phyloP scores from a whole-genome alignment of 2,113 vertebrate species.

The Ammospiza nelsoni region DNA sequence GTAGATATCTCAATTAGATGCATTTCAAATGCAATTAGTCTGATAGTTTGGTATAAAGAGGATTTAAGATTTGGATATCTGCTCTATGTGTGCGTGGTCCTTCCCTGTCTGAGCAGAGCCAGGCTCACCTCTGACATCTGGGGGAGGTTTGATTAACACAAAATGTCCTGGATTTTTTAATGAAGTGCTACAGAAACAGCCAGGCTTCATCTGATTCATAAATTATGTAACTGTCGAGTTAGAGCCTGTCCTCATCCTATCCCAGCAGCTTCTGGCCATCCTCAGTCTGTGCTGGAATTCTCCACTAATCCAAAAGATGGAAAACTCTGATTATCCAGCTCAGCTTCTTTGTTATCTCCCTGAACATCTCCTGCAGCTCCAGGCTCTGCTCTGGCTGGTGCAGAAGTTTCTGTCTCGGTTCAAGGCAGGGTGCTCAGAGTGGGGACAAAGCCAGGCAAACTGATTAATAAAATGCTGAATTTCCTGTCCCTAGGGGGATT shows the following conservation, averaged over 20 bases:
- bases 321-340: not conserved
- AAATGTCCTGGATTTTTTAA: not conserved
- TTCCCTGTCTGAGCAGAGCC: not conserved
- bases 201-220: not conserved
- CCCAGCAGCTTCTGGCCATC: not conserved
- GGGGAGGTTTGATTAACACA: not conserved
- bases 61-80: not conserved
- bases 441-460: slow-evolving; percentile 8
- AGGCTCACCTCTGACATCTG: not conserved
- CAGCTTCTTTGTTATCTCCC: not conserved
- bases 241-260: not conserved
- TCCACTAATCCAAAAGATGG: not conserved
- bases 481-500: slow-evolving; percentile 42
- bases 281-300: not conserved
- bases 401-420: not conserved
- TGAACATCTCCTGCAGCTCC: not conserved
- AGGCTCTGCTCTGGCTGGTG: not conserved
- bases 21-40: not conserved
- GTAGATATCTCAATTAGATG: not conserved
- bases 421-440: not conserved
- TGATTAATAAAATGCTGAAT: slow-evolving; percentile 23
- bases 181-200: not conserved
- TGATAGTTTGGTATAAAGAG: not conserved
- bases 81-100: accelerated
- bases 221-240: not conserved